phyloP scores from a whole-genome alignment of 2,888 invertebrate genomes.

The Euphydryas editha region DNA sequence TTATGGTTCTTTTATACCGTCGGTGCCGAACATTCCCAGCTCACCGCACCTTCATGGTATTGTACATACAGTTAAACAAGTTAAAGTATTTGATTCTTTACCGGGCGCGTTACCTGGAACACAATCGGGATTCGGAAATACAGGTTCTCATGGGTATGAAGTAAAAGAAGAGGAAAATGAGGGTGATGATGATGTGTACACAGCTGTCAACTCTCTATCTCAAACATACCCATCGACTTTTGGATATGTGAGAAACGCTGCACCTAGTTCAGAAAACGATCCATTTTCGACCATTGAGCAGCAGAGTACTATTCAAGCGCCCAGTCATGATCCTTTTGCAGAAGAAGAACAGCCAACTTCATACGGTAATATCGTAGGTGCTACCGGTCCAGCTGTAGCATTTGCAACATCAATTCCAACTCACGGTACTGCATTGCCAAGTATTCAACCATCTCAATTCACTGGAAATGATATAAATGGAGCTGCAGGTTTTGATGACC shows the following conservation, averaged over 20 bases:
- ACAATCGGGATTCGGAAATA: constrained; percentile 12
- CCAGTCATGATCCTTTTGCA: constrained; percentile 58
- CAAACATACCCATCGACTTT: constrained; percentile 66
- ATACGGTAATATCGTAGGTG: constrained; percentile 55
- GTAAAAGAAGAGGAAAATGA: constrained; percentile 74
- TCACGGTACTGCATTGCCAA: constrained; percentile 51
- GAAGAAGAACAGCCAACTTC: constrained; percentile 56
- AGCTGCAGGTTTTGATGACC: constrained; percentile 54
- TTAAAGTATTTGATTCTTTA: constrained; percentile 71
- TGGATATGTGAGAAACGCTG: constrained; percentile 61
- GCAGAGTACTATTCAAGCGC: constrained; percentile 54
- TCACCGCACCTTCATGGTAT: constrained; percentile 57
- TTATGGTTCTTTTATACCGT: constrained; percentile 56
- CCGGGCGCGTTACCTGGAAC: constrained; percentile 60
- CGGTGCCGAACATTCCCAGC: constrained; percentile 54
- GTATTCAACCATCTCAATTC: constrained; percentile 54
- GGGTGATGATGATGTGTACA: constrained; percentile 67
- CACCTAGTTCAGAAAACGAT: constrained; percentile 55
- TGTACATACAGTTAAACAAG: constrained; percentile 72
- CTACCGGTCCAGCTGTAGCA: constrained; percentile 55
- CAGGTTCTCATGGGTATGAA: constrained; percentile 62
- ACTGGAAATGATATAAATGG: constrained; percentile 52
- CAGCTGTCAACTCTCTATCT: constrained; percentile 63
- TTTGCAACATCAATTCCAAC: constrained; percentile 50
- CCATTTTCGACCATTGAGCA: constrained; percentile 58